A percentile compares a stretch with the other conserved stretches of the same genome.
Evolutionary conservation across 2,888 invertebrate species (phyloP).

Genomic region (Rapana venosa): DNA sequence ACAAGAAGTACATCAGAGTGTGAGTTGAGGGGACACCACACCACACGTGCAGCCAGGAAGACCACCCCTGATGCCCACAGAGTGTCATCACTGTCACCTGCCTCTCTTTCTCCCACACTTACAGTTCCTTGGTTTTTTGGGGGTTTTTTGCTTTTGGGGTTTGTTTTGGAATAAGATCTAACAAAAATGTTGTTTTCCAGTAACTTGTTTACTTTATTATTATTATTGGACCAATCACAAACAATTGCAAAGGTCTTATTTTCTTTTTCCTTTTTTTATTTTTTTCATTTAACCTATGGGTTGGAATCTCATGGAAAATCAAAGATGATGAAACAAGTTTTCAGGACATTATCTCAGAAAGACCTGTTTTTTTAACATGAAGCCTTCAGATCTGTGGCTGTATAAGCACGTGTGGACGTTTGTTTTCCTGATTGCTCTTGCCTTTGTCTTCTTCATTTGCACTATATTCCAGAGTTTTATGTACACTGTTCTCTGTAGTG

Average conservation of each 20-base stretch:
- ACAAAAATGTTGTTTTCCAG: not conserved
- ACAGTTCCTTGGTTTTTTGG: not conserved
- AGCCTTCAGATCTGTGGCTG: not conserved
- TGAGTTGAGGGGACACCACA: not conserved
- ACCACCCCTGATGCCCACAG: not conserved
- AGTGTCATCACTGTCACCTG: not conserved
- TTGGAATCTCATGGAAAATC: not conserved
- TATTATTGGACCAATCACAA: no score
- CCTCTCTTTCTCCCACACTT: not conserved
- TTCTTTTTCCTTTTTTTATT: no score
- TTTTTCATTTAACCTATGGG: not conserved
- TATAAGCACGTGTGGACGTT: not conserved
- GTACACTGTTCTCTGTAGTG: not conserved
- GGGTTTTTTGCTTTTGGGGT: not conserved
- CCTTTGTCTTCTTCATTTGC: not conserved
- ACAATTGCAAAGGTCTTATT: no score
- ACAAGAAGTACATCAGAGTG: constrained; percentile 6
- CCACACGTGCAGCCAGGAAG: not conserved
- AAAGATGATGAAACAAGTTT: not conserved
- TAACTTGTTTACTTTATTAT: not conserved
- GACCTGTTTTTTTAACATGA: not conserved
- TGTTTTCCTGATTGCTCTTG: not conserved
- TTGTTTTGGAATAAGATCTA: no score
- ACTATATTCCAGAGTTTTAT: no score
- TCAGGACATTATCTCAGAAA: no score